A percentile compares a stretch with the other conserved stretches of the same genome.
Evolutionary conservation across 2,113 vertebrate species (phyloP).

Genomic region (Microtus montanus): DNA sequence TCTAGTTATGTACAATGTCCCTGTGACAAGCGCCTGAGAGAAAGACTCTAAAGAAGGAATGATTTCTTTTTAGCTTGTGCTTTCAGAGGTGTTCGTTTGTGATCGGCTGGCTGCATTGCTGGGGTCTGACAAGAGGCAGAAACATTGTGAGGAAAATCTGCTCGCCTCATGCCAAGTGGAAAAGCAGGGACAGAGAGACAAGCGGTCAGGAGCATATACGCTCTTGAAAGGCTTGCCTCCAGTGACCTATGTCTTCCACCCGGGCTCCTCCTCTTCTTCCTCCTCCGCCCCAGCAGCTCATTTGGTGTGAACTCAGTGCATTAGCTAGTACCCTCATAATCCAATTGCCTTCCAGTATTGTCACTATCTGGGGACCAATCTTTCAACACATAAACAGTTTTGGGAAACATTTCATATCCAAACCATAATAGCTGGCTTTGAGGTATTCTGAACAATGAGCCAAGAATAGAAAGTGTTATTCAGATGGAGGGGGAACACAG

Average conservation of each 20-base stretch:
- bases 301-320: neutral
- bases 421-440: neutral
- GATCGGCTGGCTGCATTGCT: neutral
- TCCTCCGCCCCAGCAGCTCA: neutral
- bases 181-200: neutral
- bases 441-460: neutral
- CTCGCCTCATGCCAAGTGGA: neutral
- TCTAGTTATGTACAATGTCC: neutral
- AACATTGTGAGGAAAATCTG: neutral
- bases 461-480: slow-evolving; percentile 5
- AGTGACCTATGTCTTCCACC: neutral
- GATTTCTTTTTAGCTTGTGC: neutral
- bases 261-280: too few species aligned
- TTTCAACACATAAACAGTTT: neutral
- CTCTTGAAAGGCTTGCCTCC: neutral
- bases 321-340: neutral
- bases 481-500: neutral
- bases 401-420: neutral
- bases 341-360: neutral
- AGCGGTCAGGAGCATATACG: too few species aligned
- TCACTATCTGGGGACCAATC: neutral
- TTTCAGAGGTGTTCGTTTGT: neutral
- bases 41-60: neutral
- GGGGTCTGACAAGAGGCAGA: neutral
- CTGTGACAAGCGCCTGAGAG: neutral